Evolutionary conservation across 2,888 invertebrate genomes (phyloP), one percentile per base, ranked within the genome.

Genomic region (Chrysomela aeneicollis): DNA sequence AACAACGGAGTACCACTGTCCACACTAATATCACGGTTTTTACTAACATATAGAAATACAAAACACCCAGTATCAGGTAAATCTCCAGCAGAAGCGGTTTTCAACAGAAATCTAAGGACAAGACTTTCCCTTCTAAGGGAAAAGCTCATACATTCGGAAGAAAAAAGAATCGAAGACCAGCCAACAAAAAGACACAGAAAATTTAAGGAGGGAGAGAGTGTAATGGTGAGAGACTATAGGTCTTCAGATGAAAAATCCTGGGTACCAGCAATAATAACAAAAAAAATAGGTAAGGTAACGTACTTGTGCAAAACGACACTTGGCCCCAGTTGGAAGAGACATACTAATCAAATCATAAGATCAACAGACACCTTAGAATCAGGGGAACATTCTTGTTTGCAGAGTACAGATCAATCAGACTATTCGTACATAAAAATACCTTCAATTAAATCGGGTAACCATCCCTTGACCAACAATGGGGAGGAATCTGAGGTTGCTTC

Each of bases 151-250:
- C 9, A 21, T 22, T 21, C 21, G 10, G 51, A 51, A 3, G 21
- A 51, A 4, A 51, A 15, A 3, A 21, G 22, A 22, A 21, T 51
- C 26, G 22, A 21, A 26, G 22, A 26, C 21, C 22, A 12, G 30
- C 10, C 51, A 30, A 6, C 22, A 10, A 26, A 26, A 55, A 55
- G 55, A 55, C 12, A 54, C 17, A 54, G 35, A 42, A 35, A 42
- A 35, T 54, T 54, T 30, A 42, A 54, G 35, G 42, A 37, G 37
- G 54, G 54, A 54, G 54, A 54, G 19, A 54, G 18, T 15, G 54
- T 54, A 21, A 54, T 35, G 54, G 35, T 54, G 3, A 54, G 54
- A 54, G 54, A 54, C 54, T 54, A 54, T 12, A 35, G 35, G 10
- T 19, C 32, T 37, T 5, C 9, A n/a, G 32, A 54, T 18, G 19